phyloP scores from a whole-genome alignment of 35 echinoderm and acorn worm species.

The Ophiothrix spiculata region DNA sequence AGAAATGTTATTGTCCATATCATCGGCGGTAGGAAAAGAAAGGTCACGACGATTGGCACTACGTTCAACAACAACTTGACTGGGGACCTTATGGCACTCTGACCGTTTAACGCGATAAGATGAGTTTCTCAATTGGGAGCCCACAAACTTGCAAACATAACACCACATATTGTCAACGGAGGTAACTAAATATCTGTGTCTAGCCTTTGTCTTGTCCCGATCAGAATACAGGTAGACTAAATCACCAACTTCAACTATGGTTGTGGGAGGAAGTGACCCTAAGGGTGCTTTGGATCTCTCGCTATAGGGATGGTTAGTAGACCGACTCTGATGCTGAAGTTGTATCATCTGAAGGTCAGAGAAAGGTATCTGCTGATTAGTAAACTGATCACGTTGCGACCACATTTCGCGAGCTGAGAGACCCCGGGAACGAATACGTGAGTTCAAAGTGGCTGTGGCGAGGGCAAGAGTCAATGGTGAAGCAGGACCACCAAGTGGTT shows the following conservation, averaged over 20 bases:
- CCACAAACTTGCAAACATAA: conserved; percentile 62
- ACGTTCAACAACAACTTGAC: no score
- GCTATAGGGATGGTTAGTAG: conserved; percentile 45
- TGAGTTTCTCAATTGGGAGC: conserved; percentile 36
- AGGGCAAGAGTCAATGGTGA: conserved; percentile 32
- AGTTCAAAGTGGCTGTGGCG: conserved; percentile 46
- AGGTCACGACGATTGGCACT: no score
- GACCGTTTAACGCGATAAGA: conserved; percentile 32
- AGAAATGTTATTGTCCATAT: no score
- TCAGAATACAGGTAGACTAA: conserved; percentile 54
- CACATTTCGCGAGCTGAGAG: conserved; percentile 65
- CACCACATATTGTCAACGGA: conserved; percentile 50
- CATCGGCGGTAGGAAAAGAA: no score
- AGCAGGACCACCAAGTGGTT: conserved; percentile 24
- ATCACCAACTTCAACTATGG: conserved; percentile 41
- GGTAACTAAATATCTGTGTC: conserved; percentile 32
- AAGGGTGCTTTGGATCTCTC: conserved; percentile 19
- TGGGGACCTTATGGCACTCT: conserved; percentile 48
- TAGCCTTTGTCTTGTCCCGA: conserved; percentile 33
- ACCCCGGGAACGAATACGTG: conserved; percentile 35
- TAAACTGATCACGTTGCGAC: conserved; percentile 67
- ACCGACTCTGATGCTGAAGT: conserved; percentile 25
- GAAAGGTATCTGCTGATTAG: conserved; percentile 53
- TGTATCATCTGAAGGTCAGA: conserved; percentile 41
- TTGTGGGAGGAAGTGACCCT: background rate